A percentile compares a stretch with the other conserved stretches of the same genome.
phyloP scores from a whole-genome alignment of 1,140 invertebrate genomes.

The Dendroctonus valens region DNA sequence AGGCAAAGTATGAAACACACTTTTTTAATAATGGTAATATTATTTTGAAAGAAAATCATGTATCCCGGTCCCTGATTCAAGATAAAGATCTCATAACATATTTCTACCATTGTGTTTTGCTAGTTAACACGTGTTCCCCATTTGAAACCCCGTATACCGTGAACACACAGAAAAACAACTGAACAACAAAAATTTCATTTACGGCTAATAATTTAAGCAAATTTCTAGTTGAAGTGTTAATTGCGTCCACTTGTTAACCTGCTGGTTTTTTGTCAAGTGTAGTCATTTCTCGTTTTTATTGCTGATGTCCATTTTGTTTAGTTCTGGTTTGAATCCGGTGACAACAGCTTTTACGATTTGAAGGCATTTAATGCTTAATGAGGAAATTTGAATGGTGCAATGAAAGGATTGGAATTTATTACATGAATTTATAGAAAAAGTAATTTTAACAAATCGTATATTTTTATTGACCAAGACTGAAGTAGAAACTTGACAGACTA shows the following conservation, averaged over 20 bases:
- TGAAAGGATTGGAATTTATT: neutral
- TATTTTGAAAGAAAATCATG: neutral
- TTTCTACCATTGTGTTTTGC: slow-evolving; percentile 2
- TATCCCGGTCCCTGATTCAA: neutral
- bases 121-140: slow-evolving; percentile 17
- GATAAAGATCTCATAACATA: slow-evolving; percentile 17
- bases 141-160: slow-evolving; percentile 22
- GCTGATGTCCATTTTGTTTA: slow-evolving; percentile 1
- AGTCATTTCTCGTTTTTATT: slow-evolving; percentile 1
- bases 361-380: no score
- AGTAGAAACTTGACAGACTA: no score
- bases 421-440: no score
- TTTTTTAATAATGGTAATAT: neutral
- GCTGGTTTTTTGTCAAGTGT: slow-evolving; percentile 6
- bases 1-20: neutral
- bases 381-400: neutral
- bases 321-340: neutral
- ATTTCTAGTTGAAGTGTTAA: slow-evolving; percentile 25
- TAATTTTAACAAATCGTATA: no score
- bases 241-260: slow-evolving; percentile 10
- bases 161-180: slow-evolving; percentile 25
- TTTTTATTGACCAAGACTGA: no score
- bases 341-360: no score
- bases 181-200: slow-evolving; percentile 34
- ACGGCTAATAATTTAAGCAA: slow-evolving; percentile 27